A percentile compares a stretch with the other conserved stretches of the same genome.
Evolutionary conservation across 2,113 vertebrate species (phyloP).

Genomic region (Tachycineta bicolor): DNA sequence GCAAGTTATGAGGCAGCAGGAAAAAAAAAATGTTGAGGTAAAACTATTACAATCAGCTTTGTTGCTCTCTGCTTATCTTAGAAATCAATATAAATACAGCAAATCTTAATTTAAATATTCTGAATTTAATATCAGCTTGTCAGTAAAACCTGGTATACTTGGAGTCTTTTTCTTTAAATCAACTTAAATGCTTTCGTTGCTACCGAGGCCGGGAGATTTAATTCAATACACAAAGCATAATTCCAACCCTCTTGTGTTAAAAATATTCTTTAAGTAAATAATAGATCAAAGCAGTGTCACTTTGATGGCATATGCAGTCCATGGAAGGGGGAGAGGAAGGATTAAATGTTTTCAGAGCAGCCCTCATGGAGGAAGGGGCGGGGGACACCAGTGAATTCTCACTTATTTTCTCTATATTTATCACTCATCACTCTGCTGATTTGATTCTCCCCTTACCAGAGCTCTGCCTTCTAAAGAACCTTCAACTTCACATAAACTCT

Average conservation of each 20-base stretch:
- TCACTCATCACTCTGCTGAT: background rate
- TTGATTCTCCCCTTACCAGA: background rate
- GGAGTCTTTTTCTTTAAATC: constrained; percentile 58
- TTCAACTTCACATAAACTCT: background rate
- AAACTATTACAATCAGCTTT: background rate
- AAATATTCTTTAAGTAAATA: constrained; percentile 65
- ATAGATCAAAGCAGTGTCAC: constrained; percentile 62
- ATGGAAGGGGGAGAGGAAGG: background rate
- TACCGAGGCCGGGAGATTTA: constrained; percentile 40
- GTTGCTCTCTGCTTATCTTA: background rate
- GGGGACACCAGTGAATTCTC: background rate
- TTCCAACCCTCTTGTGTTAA: constrained; percentile 44
- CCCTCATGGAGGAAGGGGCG: background rate
- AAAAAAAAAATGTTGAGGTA: background rate
- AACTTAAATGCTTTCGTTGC: constrained; percentile 42
- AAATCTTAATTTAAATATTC: constrained; percentile 43
- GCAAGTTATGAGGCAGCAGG: background rate
- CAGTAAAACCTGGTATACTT: background rate
- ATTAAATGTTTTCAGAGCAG: constrained; percentile 3
- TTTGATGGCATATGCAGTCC: background rate
- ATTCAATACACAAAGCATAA: constrained; percentile 66
- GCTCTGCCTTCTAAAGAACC: constrained; percentile 1
- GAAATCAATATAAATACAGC: constrained; percentile 19
- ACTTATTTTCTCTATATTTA: background rate
- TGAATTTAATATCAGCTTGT: constrained; percentile 43